Evolutionary conservation across 2,888 invertebrate species (phyloP).

Genomic region (Andricus curvator): DNA sequence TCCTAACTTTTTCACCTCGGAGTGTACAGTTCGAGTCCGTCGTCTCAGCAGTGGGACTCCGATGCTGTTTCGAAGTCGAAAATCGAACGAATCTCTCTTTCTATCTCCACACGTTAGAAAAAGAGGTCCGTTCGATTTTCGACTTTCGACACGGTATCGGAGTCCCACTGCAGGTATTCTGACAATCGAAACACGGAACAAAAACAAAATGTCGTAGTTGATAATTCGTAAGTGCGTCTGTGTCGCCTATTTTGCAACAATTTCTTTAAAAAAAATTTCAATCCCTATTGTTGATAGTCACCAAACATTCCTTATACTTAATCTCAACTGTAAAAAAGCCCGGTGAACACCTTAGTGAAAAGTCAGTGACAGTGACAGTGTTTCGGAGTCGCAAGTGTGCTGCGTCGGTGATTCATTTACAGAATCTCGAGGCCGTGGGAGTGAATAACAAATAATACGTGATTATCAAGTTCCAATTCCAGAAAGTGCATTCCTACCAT

Average conservation of each 20-base stretch:
- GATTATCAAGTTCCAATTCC: constrained; percentile 53
- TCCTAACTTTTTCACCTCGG: too few species aligned
- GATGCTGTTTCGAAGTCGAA: too few species aligned
- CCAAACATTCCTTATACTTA: constrained; percentile 9
- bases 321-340: neutral
- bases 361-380: too few species aligned
- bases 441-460: constrained; percentile 62
- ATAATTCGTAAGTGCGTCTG: constrained; percentile 66
- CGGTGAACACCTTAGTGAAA: neutral
- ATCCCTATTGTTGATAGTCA: constrained; percentile 18
- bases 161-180: too few species aligned
- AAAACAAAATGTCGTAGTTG: constrained; percentile 30
- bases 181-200: constrained; percentile 10
- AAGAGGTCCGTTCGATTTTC: too few species aligned
- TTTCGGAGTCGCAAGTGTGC: constrained; percentile 52
- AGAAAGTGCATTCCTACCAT: constrained; percentile 1
- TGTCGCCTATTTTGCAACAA: constrained; percentile 67
- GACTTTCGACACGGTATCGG: too few species aligned
- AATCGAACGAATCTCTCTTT: too few species aligned
- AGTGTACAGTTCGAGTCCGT: neutral
- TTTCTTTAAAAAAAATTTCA: constrained; percentile 45
- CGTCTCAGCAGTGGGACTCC: too few species aligned
- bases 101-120: too few species aligned
- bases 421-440: constrained; percentile 56
- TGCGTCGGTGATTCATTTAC: constrained; percentile 66